Evolutionary conservation across 2,113 vertebrate species (phyloP).

Genomic region (Serilophus lunatus): DNA sequence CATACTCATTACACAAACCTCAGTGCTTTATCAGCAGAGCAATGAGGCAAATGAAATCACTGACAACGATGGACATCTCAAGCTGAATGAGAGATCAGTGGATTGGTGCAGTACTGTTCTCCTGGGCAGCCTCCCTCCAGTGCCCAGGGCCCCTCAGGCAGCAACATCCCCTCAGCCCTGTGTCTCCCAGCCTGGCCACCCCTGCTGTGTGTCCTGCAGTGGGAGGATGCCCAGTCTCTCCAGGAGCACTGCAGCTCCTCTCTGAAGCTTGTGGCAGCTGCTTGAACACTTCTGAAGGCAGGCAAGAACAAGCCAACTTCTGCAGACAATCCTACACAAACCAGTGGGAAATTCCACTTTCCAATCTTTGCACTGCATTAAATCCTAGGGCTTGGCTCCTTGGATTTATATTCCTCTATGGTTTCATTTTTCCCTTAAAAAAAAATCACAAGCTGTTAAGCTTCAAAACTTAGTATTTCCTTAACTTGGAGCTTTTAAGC

Average conservation of each 20-base stretch:
- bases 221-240: neutral
- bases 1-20: neutral
- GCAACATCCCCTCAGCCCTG: neutral
- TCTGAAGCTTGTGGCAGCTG: neutral
- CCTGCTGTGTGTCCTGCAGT: neutral
- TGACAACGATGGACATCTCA: neutral
- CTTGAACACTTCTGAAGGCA: neutral
- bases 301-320: neutral
- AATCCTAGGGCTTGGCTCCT: constrained; percentile 25
- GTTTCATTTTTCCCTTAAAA: constrained; percentile 32
- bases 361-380: neutral
- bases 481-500: constrained; percentile 49
- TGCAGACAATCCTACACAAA: neutral
- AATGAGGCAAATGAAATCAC: neutral
- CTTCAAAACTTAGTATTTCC: constrained; percentile 53
- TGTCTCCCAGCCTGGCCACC: neutral
- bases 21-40: neutral
- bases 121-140: neutral
- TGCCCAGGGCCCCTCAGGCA: neutral
- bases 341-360: neutral
- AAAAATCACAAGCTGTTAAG: constrained; percentile 48
- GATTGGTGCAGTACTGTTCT: neutral
- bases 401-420: constrained; percentile 44
- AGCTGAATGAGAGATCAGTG: neutral
- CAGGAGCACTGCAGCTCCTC: neutral